Evolutionary conservation across 2,888 invertebrate species (phyloP), one percentile per base, ranked within the genome.

Genomic region (Azorinus chamasolen): DNA sequence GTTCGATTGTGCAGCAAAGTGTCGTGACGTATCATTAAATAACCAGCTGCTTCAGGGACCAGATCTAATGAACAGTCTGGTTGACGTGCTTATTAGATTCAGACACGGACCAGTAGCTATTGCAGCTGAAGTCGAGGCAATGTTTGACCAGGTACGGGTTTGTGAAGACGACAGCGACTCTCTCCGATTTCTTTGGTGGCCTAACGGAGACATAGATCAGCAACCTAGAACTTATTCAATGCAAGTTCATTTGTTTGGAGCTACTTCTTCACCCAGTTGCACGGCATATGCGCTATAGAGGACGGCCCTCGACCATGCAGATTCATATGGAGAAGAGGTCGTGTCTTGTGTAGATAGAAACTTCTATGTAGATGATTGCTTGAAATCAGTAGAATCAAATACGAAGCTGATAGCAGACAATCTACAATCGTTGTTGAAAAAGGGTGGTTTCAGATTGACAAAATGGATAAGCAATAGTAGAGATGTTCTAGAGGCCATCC

Each of bases 1-100:
- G 8, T 78, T 77, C 65, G 73, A 83, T 51, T 81, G 81, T 58
- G 64, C 80, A 12, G 83, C 81, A 16, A 66, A 64, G 20, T 73
- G 61, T 46, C 46, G 76, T 3, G 76, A 69, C 2, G 55, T 61
- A 0, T 83, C 79, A 48, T 50, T 83, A 18, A 83, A 81, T 22
- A 70, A 55, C 24, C 25, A 72, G 46, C 59, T 81, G 1, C 48
- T 79, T 18, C 79, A 82, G 58, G 79, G 79, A 5, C 81, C 79
- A 8, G 74, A 83, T 57, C 43, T 79, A 1, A 72, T 58, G 32
- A 79, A 82, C 41, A 73, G 61, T 55, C 59, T 83, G 18, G 51
- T 80, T 20, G 73, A 72, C 1, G 80, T 78, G 12, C 12, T 77
- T 37, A 69, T 59, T 5, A 41, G 80, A 20, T 80, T 80, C 27